A percentile compares a stretch with the other conserved stretches of the same genome.
Evolutionary conservation across 2,888 invertebrate genomes (phyloP).

Genomic region (Dryobotodes eremita): DNA sequence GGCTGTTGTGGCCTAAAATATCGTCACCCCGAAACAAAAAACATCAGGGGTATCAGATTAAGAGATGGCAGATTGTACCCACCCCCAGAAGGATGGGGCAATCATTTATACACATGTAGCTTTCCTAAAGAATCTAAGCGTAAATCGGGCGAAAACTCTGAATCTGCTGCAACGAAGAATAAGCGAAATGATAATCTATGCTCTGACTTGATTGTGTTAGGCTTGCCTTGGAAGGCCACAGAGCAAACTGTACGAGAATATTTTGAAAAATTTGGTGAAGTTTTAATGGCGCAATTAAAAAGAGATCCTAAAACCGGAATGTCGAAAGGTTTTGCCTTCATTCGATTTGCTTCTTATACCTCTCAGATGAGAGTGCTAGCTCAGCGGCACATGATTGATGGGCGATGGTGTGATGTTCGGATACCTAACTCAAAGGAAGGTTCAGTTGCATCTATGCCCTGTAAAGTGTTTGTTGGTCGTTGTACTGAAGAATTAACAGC

Average conservation of each 20-base stretch:
- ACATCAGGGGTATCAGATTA: constrained; percentile 96
- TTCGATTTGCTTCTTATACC: constrained; percentile 98
- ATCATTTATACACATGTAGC: constrained; percentile 94
- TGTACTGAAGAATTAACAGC: constrained; percentile 95
- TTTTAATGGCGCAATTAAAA: constrained; percentile 99
- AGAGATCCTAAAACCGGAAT: constrained; percentile 97
- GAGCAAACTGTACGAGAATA: constrained; percentile 99
- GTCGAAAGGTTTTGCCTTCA: constrained; percentile 99
- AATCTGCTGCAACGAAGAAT: constrained; percentile 96
- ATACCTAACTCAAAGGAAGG: constrained; percentile 98
- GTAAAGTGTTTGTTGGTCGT: constrained; percentile 96
- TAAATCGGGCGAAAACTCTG: constrained; percentile 97
- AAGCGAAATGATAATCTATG: constrained; percentile 98
- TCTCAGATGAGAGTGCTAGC: constrained; percentile 98
- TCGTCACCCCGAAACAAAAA: constrained; percentile 97
- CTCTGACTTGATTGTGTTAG: constrained; percentile 99
- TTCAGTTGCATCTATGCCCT: constrained; percentile 93
- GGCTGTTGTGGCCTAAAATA: constrained; percentile 99
- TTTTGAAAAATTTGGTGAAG: constrained; percentile 99
- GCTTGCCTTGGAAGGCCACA: constrained; percentile 99
- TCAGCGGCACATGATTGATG: constrained; percentile 99
- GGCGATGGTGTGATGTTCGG: constrained; percentile 99
- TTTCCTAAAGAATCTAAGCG: constrained; percentile 98
- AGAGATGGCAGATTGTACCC: constrained; percentile 98
- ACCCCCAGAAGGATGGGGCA: constrained; percentile 97